These are phyloP conservation scores for Scyliorhinus canicula DNA, from an alignment of 2,797 vertebrate species.

Conservation along the genomic window DNA sequence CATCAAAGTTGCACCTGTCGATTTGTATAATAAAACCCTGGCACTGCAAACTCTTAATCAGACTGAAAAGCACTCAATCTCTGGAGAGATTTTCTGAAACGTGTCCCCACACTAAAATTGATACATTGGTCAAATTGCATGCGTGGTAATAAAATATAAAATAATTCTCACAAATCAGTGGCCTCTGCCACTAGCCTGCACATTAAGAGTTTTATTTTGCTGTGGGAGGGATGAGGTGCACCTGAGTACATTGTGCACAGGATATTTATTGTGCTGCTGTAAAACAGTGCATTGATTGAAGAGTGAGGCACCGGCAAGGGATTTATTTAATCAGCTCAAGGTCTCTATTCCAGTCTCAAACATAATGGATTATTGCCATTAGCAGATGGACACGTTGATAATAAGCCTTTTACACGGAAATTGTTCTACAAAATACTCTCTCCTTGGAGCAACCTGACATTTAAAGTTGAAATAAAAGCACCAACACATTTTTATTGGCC, in stretches of 20 bases:
- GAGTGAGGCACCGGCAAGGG: neutral
- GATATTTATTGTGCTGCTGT: conserved; percentile 19
- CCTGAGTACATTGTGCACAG: conserved; percentile 11
- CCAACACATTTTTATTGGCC: neutral
- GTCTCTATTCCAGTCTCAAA: conserved; percentile 23
- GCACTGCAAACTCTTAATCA: neutral
- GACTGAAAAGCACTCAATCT: neutral
- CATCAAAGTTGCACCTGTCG: conserved; percentile 6
- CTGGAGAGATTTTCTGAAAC: neutral
- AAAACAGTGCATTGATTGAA: conserved; percentile 14
- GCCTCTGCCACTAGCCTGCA: neutral
- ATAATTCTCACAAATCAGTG: neutral
- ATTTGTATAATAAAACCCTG: neutral
- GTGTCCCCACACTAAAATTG: neutral
- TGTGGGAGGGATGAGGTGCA: neutral
- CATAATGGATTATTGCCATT: conserved; percentile 36
- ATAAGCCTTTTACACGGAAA: conserved; percentile 23
- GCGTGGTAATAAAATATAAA: neutral
- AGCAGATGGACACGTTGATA: conserved; percentile 31
- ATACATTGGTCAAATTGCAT: neutral
- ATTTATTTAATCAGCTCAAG: conserved; percentile 36
- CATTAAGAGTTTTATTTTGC: conserved; percentile 3
- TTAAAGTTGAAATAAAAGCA: conserved; percentile 25
- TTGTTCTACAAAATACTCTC: conserved; percentile 5
- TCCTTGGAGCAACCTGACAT: conserved; percentile 30